These are phyloP conservation scores for Biston betularia DNA, from an alignment of 2,888 invertebrate genomes.

Conservation along the genomic window DNA sequence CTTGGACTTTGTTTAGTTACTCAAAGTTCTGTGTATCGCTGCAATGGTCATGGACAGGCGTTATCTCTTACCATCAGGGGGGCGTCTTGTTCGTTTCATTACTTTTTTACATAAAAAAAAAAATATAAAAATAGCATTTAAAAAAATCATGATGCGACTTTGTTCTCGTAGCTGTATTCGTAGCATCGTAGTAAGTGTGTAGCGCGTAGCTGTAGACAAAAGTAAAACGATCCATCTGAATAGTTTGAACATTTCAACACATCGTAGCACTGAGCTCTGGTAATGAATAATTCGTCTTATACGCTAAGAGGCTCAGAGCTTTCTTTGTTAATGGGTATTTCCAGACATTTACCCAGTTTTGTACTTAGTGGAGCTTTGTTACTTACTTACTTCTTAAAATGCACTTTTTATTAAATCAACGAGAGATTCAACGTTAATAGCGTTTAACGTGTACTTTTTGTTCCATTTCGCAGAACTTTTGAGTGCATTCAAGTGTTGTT, in stretches of 20 bases:
- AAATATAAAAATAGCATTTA: not conserved
- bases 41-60: too few species aligned
- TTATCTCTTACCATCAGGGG: too few species aligned
- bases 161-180: constrained; percentile 22
- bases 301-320: constrained; percentile 46
- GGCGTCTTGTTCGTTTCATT: too few species aligned
- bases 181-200: constrained; percentile 13
- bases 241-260: constrained; percentile 50
- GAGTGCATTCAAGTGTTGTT: too few species aligned
- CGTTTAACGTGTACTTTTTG: too few species aligned
- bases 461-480: too few species aligned
- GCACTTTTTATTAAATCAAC: not conserved
- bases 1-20: too few species aligned
- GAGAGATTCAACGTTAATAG: not conserved
- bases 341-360: constrained; percentile 28
- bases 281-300: constrained; percentile 52
- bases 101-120: too few species aligned
- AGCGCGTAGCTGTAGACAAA: constrained; percentile 28
- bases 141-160: not conserved
- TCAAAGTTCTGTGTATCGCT: too few species aligned
- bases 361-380: constrained; percentile 5
- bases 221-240: constrained; percentile 38
- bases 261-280: constrained; percentile 42
- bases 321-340: constrained; percentile 44
- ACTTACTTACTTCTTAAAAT: not conserved